phyloP scores from a whole-genome alignment of 2,888 invertebrate species.

The Hypercompe scribonia region DNA sequence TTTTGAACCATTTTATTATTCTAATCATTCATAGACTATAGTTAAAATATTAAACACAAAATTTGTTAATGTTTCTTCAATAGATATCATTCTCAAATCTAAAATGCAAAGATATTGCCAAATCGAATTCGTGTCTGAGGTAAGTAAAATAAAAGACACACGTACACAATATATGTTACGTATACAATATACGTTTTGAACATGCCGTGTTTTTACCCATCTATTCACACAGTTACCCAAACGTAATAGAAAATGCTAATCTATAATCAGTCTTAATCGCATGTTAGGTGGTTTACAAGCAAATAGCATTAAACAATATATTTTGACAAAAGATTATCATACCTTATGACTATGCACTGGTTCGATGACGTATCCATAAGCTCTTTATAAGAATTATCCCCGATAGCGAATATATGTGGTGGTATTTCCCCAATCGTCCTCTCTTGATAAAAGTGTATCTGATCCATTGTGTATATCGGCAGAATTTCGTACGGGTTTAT shows the following conservation, averaged over 20 bases:
- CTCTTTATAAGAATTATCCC: conserved; percentile 95
- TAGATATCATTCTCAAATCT: neutral
- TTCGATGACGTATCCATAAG: conserved; percentile 91
- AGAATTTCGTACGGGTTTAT: conserved; percentile 98
- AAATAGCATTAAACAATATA: neutral
- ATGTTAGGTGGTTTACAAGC: neutral
- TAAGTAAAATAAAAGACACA: neutral
- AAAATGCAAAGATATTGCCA: neutral
- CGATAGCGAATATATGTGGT: conserved; percentile 98
- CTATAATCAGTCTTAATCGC: neutral
- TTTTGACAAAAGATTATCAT: conserved; percentile 25
- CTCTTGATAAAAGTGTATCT: conserved; percentile 94
- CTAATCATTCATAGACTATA: neutral
- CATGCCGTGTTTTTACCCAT: neutral
- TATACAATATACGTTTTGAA: neutral
- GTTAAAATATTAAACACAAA: neutral
- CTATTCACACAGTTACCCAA: neutral
- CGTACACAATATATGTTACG: too few relatives aligned
- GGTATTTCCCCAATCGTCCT: conserved; percentile 94
- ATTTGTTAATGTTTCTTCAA: neutral
- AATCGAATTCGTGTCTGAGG: neutral
- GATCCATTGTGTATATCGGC: conserved; percentile 97
- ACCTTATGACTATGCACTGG: conserved; percentile 98
- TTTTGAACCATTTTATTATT: neutral
- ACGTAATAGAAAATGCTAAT: neutral